Conservation (phyloP, 2,888 invertebrate genomes). For the Achlya flavicornis region DNA sequence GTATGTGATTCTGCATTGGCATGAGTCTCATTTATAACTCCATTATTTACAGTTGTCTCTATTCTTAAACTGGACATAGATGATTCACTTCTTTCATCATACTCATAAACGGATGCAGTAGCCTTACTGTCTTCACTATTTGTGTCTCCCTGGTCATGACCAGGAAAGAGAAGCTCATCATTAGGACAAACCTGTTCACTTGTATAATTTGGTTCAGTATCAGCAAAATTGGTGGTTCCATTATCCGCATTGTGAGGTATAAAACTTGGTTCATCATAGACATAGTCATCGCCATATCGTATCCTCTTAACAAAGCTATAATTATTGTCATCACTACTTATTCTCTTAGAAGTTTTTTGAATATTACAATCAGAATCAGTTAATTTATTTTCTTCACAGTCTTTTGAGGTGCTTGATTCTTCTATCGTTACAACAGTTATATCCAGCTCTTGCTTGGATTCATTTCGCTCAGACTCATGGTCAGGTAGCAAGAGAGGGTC, state of each 20-base stretch:
- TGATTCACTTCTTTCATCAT: slow-evolving; percentile 73
- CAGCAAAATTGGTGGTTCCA: slow-evolving; percentile 57
- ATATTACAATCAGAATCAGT: slow-evolving; percentile 55
- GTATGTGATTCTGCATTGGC: slow-evolving; percentile 28
- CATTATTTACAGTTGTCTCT: slow-evolving; percentile 64
- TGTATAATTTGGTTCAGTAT: slow-evolving; percentile 58
- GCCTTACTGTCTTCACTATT: slow-evolving; percentile 75
- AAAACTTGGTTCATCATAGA: slow-evolving; percentile 51
- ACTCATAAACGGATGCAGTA: slow-evolving; percentile 68
- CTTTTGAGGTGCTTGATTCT: slow-evolving; percentile 62
- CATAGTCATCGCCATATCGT: slow-evolving; percentile 68
- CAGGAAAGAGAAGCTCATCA: slow-evolving; percentile 60
- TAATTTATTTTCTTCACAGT: slow-evolving; percentile 63
- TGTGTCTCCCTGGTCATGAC: slow-evolving; percentile 65
- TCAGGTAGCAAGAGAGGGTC: slow-evolving; percentile 77
- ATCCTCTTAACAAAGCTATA: slow-evolving; percentile 65
- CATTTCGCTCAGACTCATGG: slow-evolving; percentile 63
- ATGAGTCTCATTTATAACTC: slow-evolving; percentile 47
- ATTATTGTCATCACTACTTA: slow-evolving; percentile 65
- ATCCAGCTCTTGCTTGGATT: slow-evolving; percentile 68
- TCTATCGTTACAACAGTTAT: slow-evolving; percentile 73
- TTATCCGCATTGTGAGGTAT: slow-evolving; percentile 42
- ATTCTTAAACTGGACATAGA: slow-evolving; percentile 69
- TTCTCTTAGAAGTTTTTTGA: slow-evolving; percentile 65
- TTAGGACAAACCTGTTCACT: slow-evolving; percentile 61